A percentile compares a stretch with the other conserved stretches of the same genome.
Conservation (phyloP, 2,113 vertebrate species). For the Toxotes jaculatrix region DNA sequence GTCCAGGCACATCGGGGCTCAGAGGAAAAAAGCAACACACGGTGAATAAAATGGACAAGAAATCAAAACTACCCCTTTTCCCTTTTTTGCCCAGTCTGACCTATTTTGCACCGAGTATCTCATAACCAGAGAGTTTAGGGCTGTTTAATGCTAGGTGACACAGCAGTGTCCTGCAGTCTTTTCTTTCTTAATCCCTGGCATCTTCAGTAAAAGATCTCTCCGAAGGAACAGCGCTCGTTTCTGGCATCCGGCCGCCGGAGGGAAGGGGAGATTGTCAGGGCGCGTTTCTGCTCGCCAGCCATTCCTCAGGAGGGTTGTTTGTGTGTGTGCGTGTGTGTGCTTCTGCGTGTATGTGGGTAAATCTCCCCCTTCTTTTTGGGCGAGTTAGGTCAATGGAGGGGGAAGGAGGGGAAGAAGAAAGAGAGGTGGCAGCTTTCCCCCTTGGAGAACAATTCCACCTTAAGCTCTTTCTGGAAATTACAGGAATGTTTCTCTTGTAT, state of each 20-base stretch:
- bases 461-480: constrained; percentile 78
- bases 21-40: not conserved
- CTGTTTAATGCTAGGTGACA: constrained; percentile 84
- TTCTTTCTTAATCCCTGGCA: constrained; percentile 76
- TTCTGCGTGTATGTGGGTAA: constrained; percentile 22
- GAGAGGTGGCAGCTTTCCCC: constrained; percentile 54
- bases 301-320: constrained; percentile 72
- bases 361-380: constrained; percentile 13
- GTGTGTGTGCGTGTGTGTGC: constrained; percentile 42
- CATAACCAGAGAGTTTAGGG: constrained; percentile 78
- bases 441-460: constrained; percentile 75
- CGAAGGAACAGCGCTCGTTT: constrained; percentile 72
- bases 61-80: constrained; percentile 37
- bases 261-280: constrained; percentile 83
- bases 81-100: constrained; percentile 67
- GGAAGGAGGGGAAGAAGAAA: constrained; percentile 22
- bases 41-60: constrained; percentile 15
- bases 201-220: constrained; percentile 81
- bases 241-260: constrained; percentile 74
- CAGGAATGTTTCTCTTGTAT: constrained; percentile 74
- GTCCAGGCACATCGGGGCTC: constrained; percentile 36
- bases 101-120: constrained; percentile 82
- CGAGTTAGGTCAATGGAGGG: constrained; percentile 59
- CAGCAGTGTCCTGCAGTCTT: constrained; percentile 78
- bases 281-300: constrained; percentile 80